Conservation (phyloP, 2,797 vertebrate genomes). For the Enteromius mattozi region DNA sequence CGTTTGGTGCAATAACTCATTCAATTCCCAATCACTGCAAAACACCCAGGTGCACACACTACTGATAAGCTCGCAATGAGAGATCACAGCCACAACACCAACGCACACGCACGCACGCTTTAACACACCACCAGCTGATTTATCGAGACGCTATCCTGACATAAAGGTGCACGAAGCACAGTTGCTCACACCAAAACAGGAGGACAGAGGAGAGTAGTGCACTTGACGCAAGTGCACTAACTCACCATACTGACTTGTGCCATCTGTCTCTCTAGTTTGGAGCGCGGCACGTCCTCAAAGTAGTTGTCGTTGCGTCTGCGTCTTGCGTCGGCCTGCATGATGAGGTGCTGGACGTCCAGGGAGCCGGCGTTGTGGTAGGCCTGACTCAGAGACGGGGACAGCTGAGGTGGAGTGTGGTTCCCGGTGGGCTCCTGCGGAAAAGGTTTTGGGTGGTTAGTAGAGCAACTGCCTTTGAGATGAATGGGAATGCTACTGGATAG, state of each 20-base stretch:
- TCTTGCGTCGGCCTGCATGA: conserved; percentile 99
- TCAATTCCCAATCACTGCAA: conserved; percentile 38
- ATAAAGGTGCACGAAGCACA: not conserved
- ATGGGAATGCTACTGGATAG: not conserved
- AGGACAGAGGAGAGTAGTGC: not conserved
- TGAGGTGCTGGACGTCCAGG: conserved; percentile 99
- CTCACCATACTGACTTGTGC: conserved; percentile 96
- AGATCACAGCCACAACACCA: not conserved
- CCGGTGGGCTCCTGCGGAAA: conserved; percentile 89
- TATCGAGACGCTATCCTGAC: not conserved
- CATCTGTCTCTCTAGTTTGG: conserved; percentile 99
- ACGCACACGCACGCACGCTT: not conserved
- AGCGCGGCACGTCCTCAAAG: conserved; percentile 97
- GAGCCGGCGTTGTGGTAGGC: conserved; percentile 93
- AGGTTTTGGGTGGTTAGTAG: not conserved
- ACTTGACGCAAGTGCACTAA: conserved; percentile 25
- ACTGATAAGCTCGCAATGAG: conserved; percentile 28
- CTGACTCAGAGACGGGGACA: conserved; percentile 95
- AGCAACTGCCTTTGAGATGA: conserved; percentile 1
- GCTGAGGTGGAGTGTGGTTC: conserved; percentile 96
- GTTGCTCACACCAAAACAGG: conserved; percentile 21
- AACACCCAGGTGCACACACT: conserved; percentile 31
- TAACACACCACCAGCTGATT: conserved; percentile 15
- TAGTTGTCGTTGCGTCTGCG: conserved; percentile 98
- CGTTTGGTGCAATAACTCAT: conserved; percentile 36